These are phyloP conservation scores for Scolopax mira DNA, from an alignment of 2,113 vertebrate genomes.

Conservation along the genomic window DNA sequence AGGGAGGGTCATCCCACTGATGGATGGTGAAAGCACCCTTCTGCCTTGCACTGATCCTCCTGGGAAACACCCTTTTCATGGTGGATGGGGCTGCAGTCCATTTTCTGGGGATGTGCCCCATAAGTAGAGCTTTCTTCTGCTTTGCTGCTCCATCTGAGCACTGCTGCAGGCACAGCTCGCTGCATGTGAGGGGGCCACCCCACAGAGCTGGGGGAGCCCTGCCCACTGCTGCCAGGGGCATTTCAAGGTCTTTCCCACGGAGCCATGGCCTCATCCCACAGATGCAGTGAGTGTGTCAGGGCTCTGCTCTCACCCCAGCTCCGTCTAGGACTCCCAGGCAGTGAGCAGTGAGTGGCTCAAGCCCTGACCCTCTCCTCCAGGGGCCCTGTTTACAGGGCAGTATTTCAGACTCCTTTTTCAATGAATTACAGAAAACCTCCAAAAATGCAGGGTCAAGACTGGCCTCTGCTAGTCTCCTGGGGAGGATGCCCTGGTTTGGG, in stretches of 20 bases:
- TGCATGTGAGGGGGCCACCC: not conserved
- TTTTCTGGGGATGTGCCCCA: not conserved
- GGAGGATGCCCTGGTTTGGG: not conserved
- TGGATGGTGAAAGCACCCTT: not conserved
- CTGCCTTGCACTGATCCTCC: not conserved
- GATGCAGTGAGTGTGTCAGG: rapidly evolving
- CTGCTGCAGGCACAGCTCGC: rapidly evolving
- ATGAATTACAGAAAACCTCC: not conserved
- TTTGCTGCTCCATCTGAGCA: not conserved
- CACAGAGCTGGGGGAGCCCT: not conserved
- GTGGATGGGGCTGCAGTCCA: not conserved
- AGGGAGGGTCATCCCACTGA: not conserved
- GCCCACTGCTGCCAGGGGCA: not conserved
- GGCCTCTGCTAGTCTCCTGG: not conserved
- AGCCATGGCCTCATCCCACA: rapidly evolving
- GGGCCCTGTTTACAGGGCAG: not conserved
- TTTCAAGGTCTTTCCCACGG: not conserved
- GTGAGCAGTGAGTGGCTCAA: not conserved
- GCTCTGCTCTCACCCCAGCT: not conserved
- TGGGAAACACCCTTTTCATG: not conserved
- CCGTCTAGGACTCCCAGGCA: not conserved
- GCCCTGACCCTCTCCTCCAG: not conserved
- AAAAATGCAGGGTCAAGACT: not conserved
- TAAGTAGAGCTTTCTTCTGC: not conserved
- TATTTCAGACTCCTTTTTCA: not conserved